phyloP scores from a whole-genome alignment of 2,888 invertebrate species.

The Piscicola geometra region DNA sequence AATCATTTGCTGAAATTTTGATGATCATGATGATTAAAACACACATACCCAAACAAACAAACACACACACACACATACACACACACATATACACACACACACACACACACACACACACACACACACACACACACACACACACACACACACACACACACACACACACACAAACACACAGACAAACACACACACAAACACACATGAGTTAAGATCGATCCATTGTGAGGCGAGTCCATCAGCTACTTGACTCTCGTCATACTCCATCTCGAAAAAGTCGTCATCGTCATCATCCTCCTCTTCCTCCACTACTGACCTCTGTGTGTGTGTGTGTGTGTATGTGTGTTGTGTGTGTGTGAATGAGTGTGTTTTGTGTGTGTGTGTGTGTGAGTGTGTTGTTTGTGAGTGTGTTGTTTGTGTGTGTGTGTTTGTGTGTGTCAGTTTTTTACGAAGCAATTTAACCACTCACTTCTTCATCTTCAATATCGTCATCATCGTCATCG shows the following conservation, averaged over 20 bases:
- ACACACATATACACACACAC: too few species aligned
- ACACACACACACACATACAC: too few species aligned
- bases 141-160: not conserved
- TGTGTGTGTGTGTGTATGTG: not conserved
- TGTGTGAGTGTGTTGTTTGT: not conserved
- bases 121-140: too few species aligned
- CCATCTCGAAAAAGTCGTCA: conserved; percentile 47
- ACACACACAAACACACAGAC: not conserved
- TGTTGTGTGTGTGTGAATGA: not conserved
- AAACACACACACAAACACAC: not conserved
- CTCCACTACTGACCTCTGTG: conserved; percentile 55
- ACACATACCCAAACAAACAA: too few species aligned
- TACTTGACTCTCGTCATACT: conserved; percentile 37
- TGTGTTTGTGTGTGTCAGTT: not conserved
- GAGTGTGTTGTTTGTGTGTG: not conserved
- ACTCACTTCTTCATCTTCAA: conserved; percentile 12
- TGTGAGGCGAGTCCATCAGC: conserved; percentile 22
- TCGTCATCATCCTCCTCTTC: conserved; percentile 50
- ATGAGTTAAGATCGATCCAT: not conserved
- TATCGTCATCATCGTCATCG: conserved; percentile 21
- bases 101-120: too few species aligned
- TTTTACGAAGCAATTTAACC: too few species aligned
- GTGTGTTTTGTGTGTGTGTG: not conserved
- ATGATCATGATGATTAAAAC: too few species aligned
- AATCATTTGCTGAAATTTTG: too few species aligned